phyloP scores from a whole-genome alignment of 2,888 invertebrate species.

The Leucoptera coffeella region DNA sequence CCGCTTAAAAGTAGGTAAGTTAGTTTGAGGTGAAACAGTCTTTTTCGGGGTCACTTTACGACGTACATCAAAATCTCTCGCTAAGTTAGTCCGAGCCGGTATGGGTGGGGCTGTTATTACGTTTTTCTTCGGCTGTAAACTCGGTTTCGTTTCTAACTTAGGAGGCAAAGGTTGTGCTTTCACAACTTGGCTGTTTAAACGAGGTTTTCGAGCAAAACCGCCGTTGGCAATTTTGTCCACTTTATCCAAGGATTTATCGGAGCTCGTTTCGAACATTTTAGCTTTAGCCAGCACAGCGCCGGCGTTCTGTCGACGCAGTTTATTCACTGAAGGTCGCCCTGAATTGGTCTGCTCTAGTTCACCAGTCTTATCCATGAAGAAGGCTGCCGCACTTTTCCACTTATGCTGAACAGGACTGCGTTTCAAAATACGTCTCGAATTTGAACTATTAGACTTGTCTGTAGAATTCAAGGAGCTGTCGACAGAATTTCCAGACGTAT shows the following conservation, averaged over 20 bases:
- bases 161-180: slow-evolving; percentile 7
- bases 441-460: slow-evolving; percentile 16
- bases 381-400: slow-evolving; percentile 51
- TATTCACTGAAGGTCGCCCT: slow-evolving; percentile 67
- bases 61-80: not conserved
- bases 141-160: too few relatives aligned
- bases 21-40: slow-evolving; percentile 22
- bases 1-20: slow-evolving; percentile 43
- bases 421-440: slow-evolving; percentile 12
- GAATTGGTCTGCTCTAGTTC: slow-evolving; percentile 39
- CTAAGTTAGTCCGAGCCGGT: not conserved
- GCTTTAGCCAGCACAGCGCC: slow-evolving; percentile 78
- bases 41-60: slow-evolving; percentile 23
- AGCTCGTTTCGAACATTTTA: slow-evolving; percentile 62
- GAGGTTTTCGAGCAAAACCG: slow-evolving; percentile 37
- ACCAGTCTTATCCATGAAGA: slow-evolving; percentile 46
- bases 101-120: slow-evolving; percentile 9
- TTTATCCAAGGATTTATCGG: slow-evolving; percentile 37
- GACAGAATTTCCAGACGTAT: slow-evolving; percentile 21
- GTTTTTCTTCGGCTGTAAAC: slow-evolving; percentile 5
- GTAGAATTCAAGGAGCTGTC: slow-evolving; percentile 20
- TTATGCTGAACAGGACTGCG: slow-evolving; percentile 26
- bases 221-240: slow-evolving; percentile 15
- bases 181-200: slow-evolving; percentile 20
- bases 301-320: slow-evolving; percentile 66